Base-by-base conservation (phyloP, 2,888 invertebrate species). In the Megamerina dolium region DNA sequence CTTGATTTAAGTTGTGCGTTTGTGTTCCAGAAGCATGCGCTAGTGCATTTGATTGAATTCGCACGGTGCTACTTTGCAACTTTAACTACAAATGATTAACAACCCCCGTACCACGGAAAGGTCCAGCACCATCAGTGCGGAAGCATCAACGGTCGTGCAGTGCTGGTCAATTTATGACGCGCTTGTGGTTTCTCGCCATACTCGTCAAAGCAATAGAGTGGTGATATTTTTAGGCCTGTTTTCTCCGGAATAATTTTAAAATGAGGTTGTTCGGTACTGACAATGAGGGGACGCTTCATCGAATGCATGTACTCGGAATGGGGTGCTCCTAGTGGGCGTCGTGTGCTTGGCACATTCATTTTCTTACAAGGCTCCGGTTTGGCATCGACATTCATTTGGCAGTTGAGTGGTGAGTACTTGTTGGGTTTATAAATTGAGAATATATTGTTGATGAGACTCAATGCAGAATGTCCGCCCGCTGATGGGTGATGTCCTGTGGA, bases 151-250 rank as follows among this genome's bases (percentile, higher is more conserved):
- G 72, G 72, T 46, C 72, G 56, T 23, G 70, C 67, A 36, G 72
- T 72, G 57, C 71, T 71, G 52, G 64, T 72, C 53, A 72, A 56
- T 56, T 69, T 68, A 52, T 67, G 67, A 41, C 64, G 66, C 20
- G 56, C 54, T 41, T 54, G 56, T 36, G 57, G 51, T 48, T 66
- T 66, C 23, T 68, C 62, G 29, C 64, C 61, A 13, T 61, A 64
- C 26, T 68, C 66, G 30, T 60, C 61, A 45, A 63, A 69, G 37
- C 63, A 62, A 48, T 68, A 60, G 38, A 73, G 56, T 4, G 78
- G 77, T 39, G 77, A 75, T 46, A 78, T 76, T 58, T 74, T 75
- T 8, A 78, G 62, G 30, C 77, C 78, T 47, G 74, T 76, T 60
- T 75, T 76, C 53, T 74, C 72, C 29, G 77, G 75, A 36, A 76